Base-by-base conservation (phyloP, 2,797 vertebrate species). In the Craterocephalus amniculus region DNA sequence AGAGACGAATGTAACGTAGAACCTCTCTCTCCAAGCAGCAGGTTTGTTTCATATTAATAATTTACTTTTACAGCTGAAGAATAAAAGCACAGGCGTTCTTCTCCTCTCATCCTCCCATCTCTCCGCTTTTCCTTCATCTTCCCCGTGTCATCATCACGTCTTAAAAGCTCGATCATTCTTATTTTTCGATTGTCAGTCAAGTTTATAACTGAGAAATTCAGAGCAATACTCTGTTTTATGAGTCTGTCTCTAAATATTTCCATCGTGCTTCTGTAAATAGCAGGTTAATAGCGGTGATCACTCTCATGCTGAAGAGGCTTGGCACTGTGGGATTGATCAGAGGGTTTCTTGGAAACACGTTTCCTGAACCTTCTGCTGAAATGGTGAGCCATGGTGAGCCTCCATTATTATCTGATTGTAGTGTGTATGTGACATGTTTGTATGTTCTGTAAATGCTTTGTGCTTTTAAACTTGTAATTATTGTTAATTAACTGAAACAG, bases 381-480 rank as follows among this genome's bases (percentile, higher is more conserved):
- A 59, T 76, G 36, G 14, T 76, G 36, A 14, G 66, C 51, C 61
- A 34, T 27, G 62, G 70, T 60, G 34, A 68, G 77, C 74, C 65
- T 81, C 67, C 34, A 35, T 79, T 63, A 85, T 76, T 71, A 54
- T 81, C 68, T 68, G 87, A 90, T 80, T 91, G 87, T 91, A 84
- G 68, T 78, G 63, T 54, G 56, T n/a, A n/a, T 58, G 54, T 40
- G 60, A 76, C 16, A 79, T 79, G 83, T 93, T 91, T 93, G 81
- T 92, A 91, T 59, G 87, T 87, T 81, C 77, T 94, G 91, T 94
- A 93, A 91, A 93, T 91, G 89, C 86, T 80, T 71, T 67, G 58
- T 36, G 90, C 90, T 93, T 95, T 94, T 92, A 86, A 93, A 91
- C 78, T 83, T 93, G 89, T 93, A 91, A 91, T 87, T 93, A 90